These are phyloP conservation scores for Ctenopoma multispine DNA, from an alignment of 2,797 vertebrate genomes.

Conservation along the genomic window DNA sequence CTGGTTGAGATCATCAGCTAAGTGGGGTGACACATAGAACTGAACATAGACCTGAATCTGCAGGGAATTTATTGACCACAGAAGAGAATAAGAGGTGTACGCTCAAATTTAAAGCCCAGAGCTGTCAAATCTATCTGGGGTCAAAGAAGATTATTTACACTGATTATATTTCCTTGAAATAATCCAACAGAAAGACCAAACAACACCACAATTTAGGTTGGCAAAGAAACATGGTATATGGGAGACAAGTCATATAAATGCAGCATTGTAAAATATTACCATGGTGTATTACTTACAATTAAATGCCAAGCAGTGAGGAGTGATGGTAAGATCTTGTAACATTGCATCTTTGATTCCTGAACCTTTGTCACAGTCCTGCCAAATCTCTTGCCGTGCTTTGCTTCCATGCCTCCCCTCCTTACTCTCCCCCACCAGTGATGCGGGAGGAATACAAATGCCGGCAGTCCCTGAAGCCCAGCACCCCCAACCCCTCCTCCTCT, in stretches of 20 bases:
- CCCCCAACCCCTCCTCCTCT: constrained; percentile 35
- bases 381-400: constrained; percentile 51
- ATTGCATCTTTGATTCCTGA: constrained; percentile 69
- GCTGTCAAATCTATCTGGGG: constrained; percentile 7
- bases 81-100: constrained; percentile 21
- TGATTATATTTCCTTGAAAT: constrained; percentile 31
- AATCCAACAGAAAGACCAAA: constrained; percentile 9
- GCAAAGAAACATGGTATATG: too few relatives aligned
- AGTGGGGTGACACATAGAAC: constrained; percentile 55
- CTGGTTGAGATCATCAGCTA: constrained; percentile 66
- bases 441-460: constrained; percentile 85
- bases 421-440: constrained; percentile 68
- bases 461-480: constrained; percentile 64
- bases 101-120: constrained; percentile 24
- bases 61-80: constrained; percentile 42
- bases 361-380: constrained; percentile 64
- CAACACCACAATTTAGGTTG: too few relatives aligned
- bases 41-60: constrained; percentile 44
- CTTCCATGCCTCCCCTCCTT: constrained; percentile 62
- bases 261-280: neutral
- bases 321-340: constrained; percentile 60
- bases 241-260: constrained; percentile 12
- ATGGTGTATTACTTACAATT: too few relatives aligned
- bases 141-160: constrained; percentile 40
- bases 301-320: constrained; percentile 32